Evolutionary conservation across 2,797 vertebrate genomes (phyloP), one percentile per base, ranked within the genome.

Genomic region (Hyperoplus lanceolatus): DNA sequence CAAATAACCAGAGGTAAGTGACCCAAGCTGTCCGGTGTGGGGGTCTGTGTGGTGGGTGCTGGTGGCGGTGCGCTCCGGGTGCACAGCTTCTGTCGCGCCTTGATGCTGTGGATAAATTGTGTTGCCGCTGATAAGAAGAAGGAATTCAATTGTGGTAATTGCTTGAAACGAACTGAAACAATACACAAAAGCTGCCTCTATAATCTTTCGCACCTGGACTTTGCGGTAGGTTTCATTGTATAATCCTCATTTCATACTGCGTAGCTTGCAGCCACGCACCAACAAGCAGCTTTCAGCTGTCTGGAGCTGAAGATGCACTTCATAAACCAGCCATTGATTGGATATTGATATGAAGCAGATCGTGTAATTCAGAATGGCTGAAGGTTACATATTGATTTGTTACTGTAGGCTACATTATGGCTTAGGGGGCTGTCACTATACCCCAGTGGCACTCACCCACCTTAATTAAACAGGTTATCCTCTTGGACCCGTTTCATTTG

Each of bases 1-100:
- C 41, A 16, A 61, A 70, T 74, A 73, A 84, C 67, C 86, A 61
- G 80, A 90, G 95, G 95, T 96, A 88, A 95, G 95, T 94, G 83
- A 72, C 74, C 78, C 76, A 79, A 81, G 69, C 61, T 70, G 87
- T 89, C 79, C 85, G 73, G 74, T 41, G 80, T 73, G 79, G 68
- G 53, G 82, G 81, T 81, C 60, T 74, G 61, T 29, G 11, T 12
- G 66, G 53, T 69, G 75, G 83, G 74, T 80, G 81, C 70, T 51
- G 45, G 15, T 62, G 84, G 39, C 11, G 61, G 74, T 80, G 81
- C 88, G 86, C 83, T 73, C 73, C 58, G 77, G 76, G 81, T 79
- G 65, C 75, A 65, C 73, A 11, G 58, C 18, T 56, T 81, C 65
- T 51, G 65, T 79, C 75, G 73, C 82, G 82, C 81, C 77, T 73